These are phyloP conservation scores for Clarias macrocephalus DNA, from an alignment of 2,113 vertebrate genomes.

Conservation along the genomic window DNA sequence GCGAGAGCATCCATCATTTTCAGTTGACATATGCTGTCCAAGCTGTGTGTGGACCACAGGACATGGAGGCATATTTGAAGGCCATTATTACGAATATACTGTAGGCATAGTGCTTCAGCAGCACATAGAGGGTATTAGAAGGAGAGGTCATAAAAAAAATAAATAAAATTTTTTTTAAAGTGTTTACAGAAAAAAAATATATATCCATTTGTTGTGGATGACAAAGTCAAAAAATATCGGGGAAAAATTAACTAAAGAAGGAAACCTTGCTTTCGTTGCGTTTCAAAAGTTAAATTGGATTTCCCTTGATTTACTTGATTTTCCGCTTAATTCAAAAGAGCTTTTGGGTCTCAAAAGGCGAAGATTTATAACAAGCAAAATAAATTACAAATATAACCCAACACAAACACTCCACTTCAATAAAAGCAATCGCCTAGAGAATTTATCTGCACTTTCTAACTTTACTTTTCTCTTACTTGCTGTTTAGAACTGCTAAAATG, in stretches of 20 bases:
- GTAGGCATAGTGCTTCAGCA: neutral
- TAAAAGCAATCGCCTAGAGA: neutral
- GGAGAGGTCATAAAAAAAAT: neutral
- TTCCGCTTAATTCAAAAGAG: constrained; percentile 4
- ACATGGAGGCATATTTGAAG: neutral
- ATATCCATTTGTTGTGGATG: neutral
- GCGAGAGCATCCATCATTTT: constrained; percentile 33
- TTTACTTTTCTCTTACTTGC: neutral
- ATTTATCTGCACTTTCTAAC: neutral
- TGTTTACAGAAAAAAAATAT: neutral
- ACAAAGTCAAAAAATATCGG: neutral
- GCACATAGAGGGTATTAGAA: neutral
- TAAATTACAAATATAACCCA: neutral
- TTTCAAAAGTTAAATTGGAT: neutral
- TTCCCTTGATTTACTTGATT: neutral
- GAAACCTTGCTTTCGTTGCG: neutral
- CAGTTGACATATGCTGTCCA: constrained; percentile 31
- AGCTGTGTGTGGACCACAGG: constrained; percentile 7
- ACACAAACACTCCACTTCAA: neutral
- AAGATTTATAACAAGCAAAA: neutral
- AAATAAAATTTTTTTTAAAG: neutral
- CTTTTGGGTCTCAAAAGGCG: neutral
- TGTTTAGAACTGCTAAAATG: neutral
- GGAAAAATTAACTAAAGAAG: neutral
- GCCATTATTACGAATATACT: neutral